Percentiles rank a stretch among this genome's conserved stretches.
Evolutionary conservation across 2,888 invertebrate species (phyloP).

Genomic region (Orthonevra nobilis): DNA sequence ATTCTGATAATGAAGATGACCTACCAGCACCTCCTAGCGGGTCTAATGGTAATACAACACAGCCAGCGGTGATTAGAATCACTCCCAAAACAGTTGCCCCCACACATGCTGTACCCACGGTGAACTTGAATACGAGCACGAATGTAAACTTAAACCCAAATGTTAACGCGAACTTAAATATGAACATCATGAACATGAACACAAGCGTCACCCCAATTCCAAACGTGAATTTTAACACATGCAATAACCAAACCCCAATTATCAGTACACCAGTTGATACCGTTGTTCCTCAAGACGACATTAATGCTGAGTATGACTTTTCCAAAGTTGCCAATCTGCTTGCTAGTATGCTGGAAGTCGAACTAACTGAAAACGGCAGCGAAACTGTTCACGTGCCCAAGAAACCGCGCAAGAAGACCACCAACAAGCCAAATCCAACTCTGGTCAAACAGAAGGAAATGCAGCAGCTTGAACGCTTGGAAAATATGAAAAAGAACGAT

Average conservation of each 20-base stretch:
- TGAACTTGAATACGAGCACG: not conserved
- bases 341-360: slow-evolving; percentile 78
- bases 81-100: slow-evolving; percentile 70
- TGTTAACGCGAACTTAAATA: too few relatives aligned
- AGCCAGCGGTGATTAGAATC: slow-evolving; percentile 35
- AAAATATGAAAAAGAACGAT: slow-evolving; percentile 77
- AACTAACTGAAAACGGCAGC: slow-evolving; percentile 73
- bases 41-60: slow-evolving; percentile 5
- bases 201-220: slow-evolving; percentile 50
- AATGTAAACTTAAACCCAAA: slow-evolving; percentile 49
- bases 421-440: slow-evolving; percentile 79
- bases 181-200: too few relatives aligned
- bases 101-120: not conserved
- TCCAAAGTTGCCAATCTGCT: slow-evolving; percentile 75
- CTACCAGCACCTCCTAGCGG: not conserved
- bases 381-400: slow-evolving; percentile 67
- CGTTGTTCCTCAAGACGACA: slow-evolving; percentile 27
- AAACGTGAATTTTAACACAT: too few relatives aligned
- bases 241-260: slow-evolving; percentile 3
- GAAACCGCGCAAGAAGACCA: slow-evolving; percentile 79
- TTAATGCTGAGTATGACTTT: slow-evolving; percentile 70
- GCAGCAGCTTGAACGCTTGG: slow-evolving; percentile 76
- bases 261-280: slow-evolving; percentile 33
- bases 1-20: slow-evolving; percentile 79
- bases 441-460: slow-evolving; percentile 75